phyloP scores from a whole-genome alignment of 2,888 invertebrate genomes.

The Patella pellucida region DNA sequence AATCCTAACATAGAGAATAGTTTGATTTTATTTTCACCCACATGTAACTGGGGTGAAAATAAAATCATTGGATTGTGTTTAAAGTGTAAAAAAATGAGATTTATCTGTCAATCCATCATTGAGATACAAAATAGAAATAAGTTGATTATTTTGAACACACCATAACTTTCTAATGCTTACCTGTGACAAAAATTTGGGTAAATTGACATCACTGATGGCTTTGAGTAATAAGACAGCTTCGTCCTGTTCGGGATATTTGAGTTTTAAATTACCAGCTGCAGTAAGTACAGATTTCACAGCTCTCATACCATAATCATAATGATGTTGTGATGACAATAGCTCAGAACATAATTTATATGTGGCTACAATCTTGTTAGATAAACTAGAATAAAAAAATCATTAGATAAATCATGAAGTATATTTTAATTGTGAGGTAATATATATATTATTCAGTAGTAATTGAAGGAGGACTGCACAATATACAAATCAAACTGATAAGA shows the following conservation, averaged over 20 bases:
- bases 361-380: constrained; percentile 71
- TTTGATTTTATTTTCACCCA: too few species aligned
- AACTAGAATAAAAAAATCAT: constrained; percentile 46
- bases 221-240: constrained; percentile 70
- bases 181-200: constrained; percentile 72
- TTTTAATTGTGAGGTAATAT: too few species aligned
- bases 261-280: constrained; percentile 71
- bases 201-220: constrained; percentile 72
- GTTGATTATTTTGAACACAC: too few species aligned
- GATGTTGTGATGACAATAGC: constrained; percentile 72
- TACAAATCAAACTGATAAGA: too few species aligned
- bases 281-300: constrained; percentile 72
- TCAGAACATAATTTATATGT: constrained; percentile 71
- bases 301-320: constrained; percentile 74
- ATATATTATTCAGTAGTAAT: too few species aligned
- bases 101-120: too few species aligned
- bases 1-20: too few species aligned
- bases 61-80: too few species aligned
- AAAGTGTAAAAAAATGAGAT: too few species aligned
- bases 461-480: too few species aligned
- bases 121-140: too few species aligned
- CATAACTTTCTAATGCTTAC: constrained; percentile 41
- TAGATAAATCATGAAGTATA: neutral
- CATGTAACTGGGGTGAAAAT: too few species aligned
- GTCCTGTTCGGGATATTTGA: constrained; percentile 68